Base-by-base conservation (phyloP, 2,888 invertebrate genomes). In the Eupithecia vulgata region DNA sequence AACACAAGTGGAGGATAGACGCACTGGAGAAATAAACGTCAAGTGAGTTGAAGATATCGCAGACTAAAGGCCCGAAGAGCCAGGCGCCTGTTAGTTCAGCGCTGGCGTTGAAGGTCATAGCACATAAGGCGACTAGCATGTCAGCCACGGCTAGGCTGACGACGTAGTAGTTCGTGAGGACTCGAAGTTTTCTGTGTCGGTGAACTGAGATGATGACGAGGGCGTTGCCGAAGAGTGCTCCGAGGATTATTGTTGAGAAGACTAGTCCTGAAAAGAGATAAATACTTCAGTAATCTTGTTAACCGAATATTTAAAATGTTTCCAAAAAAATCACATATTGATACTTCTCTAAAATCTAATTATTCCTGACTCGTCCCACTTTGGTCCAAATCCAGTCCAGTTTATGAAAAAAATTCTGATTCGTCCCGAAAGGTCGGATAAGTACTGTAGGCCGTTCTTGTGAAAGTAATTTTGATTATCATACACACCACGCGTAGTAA, bases 161-260 rank as follows among this genome's bases (percentile, higher is more conserved):
- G 80, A 99, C 98, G 95, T 99, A 99, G 90, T 98, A 98, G 91
- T 99, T 99, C 68, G 99, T 99, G 86, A 98, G 97, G 78, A 98
- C 97, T 66, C 98, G 95, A 2, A 98, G 95, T 82, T 97, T 96
- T 64, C 97, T 95, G 88, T 98, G 97, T 65, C 97, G 95, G 80
- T 97, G 96, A 37, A 98, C 98, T 83, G 97, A 97, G 79, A 97
- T 96, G 82, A 98, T 98, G 83, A 99, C 99, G 80, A 99, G 95
- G 3, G 98, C 97, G 95, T 99, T 99, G 70, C 99, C 99, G 72
- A 98, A 95, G 25, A 98, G 96, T 42, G 99, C 99, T 80, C 98
- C 97, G 72, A 98, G 95, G 86, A 99, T 99, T 89, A 99, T 98
- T 81, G 96, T 96, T 74, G 96, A 96, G 95, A 98, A 98, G 81